phyloP scores from a whole-genome alignment of 2,797 vertebrate species.

The Typhlichthys eigenmanni region DNA sequence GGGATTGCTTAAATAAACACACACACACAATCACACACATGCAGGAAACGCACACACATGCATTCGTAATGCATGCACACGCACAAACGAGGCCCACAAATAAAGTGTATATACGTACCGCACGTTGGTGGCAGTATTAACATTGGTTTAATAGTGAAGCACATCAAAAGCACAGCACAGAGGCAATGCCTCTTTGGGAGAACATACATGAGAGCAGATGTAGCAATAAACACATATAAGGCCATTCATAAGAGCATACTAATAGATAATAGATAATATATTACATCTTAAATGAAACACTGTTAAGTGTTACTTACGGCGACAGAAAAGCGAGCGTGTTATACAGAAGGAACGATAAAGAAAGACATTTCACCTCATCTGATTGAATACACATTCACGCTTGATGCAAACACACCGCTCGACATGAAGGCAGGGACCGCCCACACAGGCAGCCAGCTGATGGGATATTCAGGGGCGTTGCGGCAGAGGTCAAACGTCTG shows the following conservation, averaged over 20 bases:
- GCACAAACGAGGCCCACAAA: slow-evolving; percentile 39
- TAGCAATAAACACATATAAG: slow-evolving; percentile 81
- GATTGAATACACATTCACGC: slow-evolving; percentile 75
- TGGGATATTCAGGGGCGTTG: slow-evolving; percentile 33
- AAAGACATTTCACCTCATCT: slow-evolving; percentile 66
- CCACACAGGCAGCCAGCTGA: slow-evolving; percentile 44
- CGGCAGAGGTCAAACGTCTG: slow-evolving; percentile 19
- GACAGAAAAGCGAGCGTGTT: background rate
- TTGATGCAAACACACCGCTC: slow-evolving; percentile 64
- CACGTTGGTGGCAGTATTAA: slow-evolving; percentile 80
- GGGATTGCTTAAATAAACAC: slow-evolving; percentile 2
- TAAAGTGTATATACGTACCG: slow-evolving; percentile 81
- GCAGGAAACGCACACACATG: slow-evolving; percentile 2
- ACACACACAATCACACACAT: slow-evolving; percentile 18
- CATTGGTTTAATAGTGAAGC: slow-evolving; percentile 78
- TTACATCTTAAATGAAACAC: slow-evolving; percentile 83
- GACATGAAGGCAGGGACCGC: slow-evolving; percentile 52
- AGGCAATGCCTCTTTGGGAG: slow-evolving; percentile 48
- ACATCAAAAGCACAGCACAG: slow-evolving; percentile 75
- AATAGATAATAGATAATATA: slow-evolving; percentile 87
- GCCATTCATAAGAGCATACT: slow-evolving; percentile 81
- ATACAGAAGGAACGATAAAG: slow-evolving; percentile 61
- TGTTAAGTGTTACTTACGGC: slow-evolving; percentile 69
- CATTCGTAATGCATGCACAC: slow-evolving; percentile 21
- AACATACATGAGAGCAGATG: slow-evolving; percentile 63